A percentile compares a stretch with the other conserved stretches of the same genome.
Conservation (phyloP, 37 sponge, comb jelly and placozoan genomes). For the Chondrilla cf. caribensis region DNA sequence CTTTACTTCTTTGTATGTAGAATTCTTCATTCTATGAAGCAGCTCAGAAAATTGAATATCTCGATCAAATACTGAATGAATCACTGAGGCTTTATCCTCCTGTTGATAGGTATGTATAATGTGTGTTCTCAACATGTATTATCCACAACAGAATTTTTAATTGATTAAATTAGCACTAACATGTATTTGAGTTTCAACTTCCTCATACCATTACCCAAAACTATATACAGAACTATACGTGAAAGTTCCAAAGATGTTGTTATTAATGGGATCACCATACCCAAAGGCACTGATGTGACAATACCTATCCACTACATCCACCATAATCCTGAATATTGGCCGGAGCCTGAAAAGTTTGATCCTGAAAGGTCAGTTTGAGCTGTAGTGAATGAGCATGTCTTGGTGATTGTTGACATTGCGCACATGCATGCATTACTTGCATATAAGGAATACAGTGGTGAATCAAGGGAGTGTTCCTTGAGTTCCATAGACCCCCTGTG, state of each 20-base stretch:
- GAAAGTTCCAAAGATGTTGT: not conserved
- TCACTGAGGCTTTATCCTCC: slow-evolving; percentile 1
- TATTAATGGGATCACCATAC: not conserved
- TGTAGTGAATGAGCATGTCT: too few species aligned
- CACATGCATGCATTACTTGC: too few species aligned
- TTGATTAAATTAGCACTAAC: too few species aligned
- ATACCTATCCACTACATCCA: not conserved
- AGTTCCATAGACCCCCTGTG: too few species aligned
- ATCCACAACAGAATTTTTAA: too few species aligned
- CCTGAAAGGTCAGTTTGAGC: not conserved
- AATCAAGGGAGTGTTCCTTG: too few species aligned
- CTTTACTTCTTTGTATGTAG: not conserved
- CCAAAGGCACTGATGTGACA: not conserved
- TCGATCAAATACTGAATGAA: not conserved
- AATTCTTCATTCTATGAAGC: not conserved
- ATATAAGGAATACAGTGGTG: too few species aligned
- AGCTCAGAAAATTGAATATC: not conserved
- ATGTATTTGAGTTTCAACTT: too few species aligned
- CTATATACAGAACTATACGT: not conserved
- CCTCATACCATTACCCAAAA: too few species aligned
- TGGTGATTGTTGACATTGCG: too few species aligned
- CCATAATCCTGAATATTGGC: not conserved
- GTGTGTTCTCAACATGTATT: too few species aligned
- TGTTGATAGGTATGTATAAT: not conserved
- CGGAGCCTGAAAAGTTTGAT: not conserved